Conservation (phyloP, 2,113 vertebrate species). For the Donacobius atricapilla region DNA sequence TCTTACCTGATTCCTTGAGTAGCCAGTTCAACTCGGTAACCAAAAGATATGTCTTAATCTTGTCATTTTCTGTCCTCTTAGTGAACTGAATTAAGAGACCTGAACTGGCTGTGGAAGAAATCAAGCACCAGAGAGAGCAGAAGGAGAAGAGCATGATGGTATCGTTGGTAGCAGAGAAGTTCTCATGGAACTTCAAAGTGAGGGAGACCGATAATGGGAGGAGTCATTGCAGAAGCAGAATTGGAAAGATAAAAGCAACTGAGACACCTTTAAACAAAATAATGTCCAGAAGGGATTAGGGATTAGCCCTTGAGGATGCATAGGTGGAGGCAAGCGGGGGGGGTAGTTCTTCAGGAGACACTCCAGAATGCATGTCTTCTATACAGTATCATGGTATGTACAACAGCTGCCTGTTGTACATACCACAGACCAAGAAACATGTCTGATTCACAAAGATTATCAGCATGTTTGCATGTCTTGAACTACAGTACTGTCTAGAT, state of each 20-base stretch:
- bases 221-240: background rate
- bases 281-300: background rate
- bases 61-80: background rate
- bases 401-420: background rate
- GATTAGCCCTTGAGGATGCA: background rate
- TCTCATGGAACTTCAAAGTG: background rate
- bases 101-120: background rate
- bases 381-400: background rate
- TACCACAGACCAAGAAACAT: background rate
- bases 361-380: background rate
- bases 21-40: background rate
- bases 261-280: background rate
- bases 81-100: background rate
- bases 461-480: rapidly evolving
- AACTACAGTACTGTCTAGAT: background rate
- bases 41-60: background rate
- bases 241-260: background rate
- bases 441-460: background rate
- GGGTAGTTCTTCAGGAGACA: background rate
- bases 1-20: background rate
- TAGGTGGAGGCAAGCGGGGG: background rate
- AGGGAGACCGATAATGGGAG: background rate
- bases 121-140: background rate
- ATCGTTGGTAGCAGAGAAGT: background rate
- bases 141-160: background rate